These are phyloP conservation scores for Thalassoma bifasciatum DNA, from an alignment of 2,113 vertebrate genomes.

Conservation along the genomic window DNA sequence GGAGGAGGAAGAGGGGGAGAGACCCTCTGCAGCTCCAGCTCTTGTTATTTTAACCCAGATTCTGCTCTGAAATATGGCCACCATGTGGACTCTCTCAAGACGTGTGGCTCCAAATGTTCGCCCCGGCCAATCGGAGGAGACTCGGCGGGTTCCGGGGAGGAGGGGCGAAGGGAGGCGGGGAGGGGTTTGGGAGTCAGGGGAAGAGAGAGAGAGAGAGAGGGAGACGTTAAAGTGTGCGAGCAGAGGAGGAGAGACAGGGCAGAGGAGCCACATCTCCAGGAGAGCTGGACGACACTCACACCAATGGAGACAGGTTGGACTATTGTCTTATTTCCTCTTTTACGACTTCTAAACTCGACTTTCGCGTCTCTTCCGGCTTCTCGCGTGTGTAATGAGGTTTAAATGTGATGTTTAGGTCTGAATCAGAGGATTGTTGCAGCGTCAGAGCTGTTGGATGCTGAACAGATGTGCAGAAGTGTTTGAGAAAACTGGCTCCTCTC, in stretches of 20 bases:
- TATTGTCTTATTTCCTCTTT: background rate
- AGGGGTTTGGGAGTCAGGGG: constrained; percentile 36
- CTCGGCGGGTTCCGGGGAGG: constrained; percentile 30
- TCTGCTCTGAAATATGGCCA: constrained; percentile 72
- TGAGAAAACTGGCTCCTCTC: constrained; percentile 36
- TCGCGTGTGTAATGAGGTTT: constrained; percentile 12
- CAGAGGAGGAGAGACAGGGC: constrained; percentile 50
- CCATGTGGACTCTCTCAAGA: constrained; percentile 75
- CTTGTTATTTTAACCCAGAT: constrained; percentile 83
- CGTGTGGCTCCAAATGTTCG: constrained; percentile 52
- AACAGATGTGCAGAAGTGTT: constrained; percentile 63
- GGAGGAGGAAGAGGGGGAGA: constrained; percentile 19
- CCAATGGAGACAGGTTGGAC: constrained; percentile 70
- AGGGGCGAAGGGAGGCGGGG: constrained; percentile 16
- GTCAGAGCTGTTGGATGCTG: constrained; percentile 43
- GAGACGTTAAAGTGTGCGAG: constrained; percentile 54
- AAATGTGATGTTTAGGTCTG: constrained; percentile 27
- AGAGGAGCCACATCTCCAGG: constrained; percentile 63
- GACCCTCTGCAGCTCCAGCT: constrained; percentile 44
- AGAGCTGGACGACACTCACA: constrained; percentile 58
- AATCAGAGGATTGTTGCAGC: constrained; percentile 17
- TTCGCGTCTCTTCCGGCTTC: background rate
- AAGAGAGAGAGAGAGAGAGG: constrained; percentile 23
- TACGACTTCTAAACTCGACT: background rate
- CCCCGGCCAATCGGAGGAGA: constrained; percentile 60